Base-by-base conservation (phyloP, 2,113 vertebrate genomes). In the Entelurus aequoreus region DNA sequence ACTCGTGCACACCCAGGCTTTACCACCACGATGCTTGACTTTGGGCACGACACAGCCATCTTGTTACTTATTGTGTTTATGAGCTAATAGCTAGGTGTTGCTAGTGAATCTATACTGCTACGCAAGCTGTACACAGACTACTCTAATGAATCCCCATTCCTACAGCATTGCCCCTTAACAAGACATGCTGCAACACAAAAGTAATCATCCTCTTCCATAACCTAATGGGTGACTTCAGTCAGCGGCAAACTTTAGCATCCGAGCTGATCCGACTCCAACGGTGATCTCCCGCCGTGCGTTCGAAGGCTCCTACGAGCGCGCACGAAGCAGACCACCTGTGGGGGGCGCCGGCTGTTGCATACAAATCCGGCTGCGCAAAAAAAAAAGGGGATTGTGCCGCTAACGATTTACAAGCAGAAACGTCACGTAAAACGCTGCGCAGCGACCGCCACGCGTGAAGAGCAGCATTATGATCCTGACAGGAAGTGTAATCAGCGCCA, bases 161-260 rank as follows among this genome's bases (percentile, higher is more conserved):
- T 28, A 28, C 28, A 28, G 28, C 3, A 28, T 28, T 3, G 28
- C 28, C 28, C 28, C 28, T 28, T 3, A 28, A 28, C 28, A 28
- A 28, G 28, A 28, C 28, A 28, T 28, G 3, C 21, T 28, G 21
- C 21, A 28, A 28, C 21, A 28, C 1, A 28, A 28, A 28, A 28
- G 19, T 19, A 19, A 28, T 28, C 28, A 28, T 28, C 28, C 1
- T 28, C 1, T 28, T 28, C 28, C 28, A 28, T 28, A 28, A 28
- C 28, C 28, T 28, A 28, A 28, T 28, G 28, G 4, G 3, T 50
- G 8, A 36, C 28, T 14, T n/a, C 52, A 37, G 28, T 35, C 63
- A 68, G 71, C 85, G 75, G 62, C 72, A 62, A 76, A 67, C 65
- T 75, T 48, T 10, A 62, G 66, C 68, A 66, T 79, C 73, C 79